Evolutionary conservation across 2,797 vertebrate species (phyloP), one percentile per base, ranked within the genome.

Genomic region (Ptychadena robeensis): DNA sequence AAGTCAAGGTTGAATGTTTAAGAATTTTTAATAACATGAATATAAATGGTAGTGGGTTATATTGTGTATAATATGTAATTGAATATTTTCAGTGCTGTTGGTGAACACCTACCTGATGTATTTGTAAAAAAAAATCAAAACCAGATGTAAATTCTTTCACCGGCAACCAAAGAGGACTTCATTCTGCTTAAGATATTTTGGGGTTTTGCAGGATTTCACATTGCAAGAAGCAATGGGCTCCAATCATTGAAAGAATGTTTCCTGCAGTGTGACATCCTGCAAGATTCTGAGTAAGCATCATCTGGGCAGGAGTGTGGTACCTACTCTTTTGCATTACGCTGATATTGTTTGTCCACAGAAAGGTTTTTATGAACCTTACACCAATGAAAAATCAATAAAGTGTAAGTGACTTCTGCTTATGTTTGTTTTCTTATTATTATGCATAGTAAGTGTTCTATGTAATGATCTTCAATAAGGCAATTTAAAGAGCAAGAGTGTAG

Each of bases 181-280:
- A 80, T 68, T 74, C 77, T 75, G 44, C 82, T 84, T 80, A 80
- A 75, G 83, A 75, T 81, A 75, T 85, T 81, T 85, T 85, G 83
- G 83, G 83, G 35, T 85, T 85, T 85, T 85, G 83, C 83, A 85
- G 78, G 83, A 85, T 85, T 85, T 85, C 83, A 85, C 83, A 80
- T 85, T 85, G 78, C 83, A 85, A 57, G 83, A 85, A 85, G 83
- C 83, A 85, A 85, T 85, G 83, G 70, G 65, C 78, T 85, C 83
- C 66, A 71, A 71, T 64, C 53, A 80, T 80, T 85, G 57, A 80
- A 85, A 85, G 75, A 85, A 85, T 85, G 83, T 85, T 85, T 85
- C 83, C 83, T 85, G 83, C 83, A 85, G 83, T 85, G 83, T 85
- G 83, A 85, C 83, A 85, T 85, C 83, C 83, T 85, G 83, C 83